Evolutionary conservation across 2,888 invertebrate genomes (phyloP), one percentile per base, ranked within the genome.

Genomic region (Drosophila fungiperda): DNA sequence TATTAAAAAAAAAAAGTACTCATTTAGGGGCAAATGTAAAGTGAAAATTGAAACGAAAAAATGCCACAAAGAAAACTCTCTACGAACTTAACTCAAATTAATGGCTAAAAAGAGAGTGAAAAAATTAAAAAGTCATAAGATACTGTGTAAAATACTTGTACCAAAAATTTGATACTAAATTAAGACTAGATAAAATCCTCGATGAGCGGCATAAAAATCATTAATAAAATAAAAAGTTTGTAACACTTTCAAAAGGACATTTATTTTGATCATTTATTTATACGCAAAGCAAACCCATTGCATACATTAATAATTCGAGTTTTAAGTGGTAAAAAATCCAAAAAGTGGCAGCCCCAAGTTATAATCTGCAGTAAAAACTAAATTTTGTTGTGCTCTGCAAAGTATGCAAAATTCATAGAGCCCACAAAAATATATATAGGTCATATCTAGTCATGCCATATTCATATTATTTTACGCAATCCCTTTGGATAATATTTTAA

Each of bases 41-140:
- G 57, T 58, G 26, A 60, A 63, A 62, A 63, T 57, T 75, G 55
- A 6, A 68, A 62, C 20, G 35, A 62, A 59, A 49, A 45, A 68
- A 60, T 57, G 48, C 33, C 48, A 53, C 45, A 49, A 57, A 57
- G 57, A 40, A 29, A 29, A 50, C 50, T n/a, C 50, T 50, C 50
- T 17, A 29, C 8, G 40, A 36, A 32, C 69, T 23, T 35, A 57
- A 54, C 32, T 32, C 54, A 38, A 32, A 45, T 62, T 58, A 72
- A 59, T 52, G 50, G 42, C 60, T 50, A 20, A 36, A 36, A 29
- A 17, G 23, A 29, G 45, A 38, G 5, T 3, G 33, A 33, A 9
- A 11, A 26, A n/a, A 36, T 17, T 26, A 49, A 49, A 36, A 17
- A n/a, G 36, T 8, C n/a, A 26, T 26, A 38, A 55, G n/a, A 17